Conservation (phyloP, 2,888 invertebrate genomes). For the Eupithecia subfuscata region DNA sequence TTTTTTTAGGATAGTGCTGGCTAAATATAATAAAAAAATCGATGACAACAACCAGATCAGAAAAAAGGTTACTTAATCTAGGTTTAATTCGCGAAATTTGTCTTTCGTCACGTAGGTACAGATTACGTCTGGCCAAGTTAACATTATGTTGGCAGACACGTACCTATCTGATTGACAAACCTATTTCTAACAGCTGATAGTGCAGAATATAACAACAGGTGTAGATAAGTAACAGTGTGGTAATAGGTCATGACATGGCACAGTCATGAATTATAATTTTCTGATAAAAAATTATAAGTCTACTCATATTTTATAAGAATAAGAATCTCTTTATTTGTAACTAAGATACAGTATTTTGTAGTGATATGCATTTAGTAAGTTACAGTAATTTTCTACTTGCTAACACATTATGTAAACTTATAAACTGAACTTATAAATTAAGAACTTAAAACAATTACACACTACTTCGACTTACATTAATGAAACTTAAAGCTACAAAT, state of each 20-base stretch:
- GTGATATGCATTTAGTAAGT: no score
- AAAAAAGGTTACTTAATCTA: not conserved
- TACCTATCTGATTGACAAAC: constrained; percentile 5
- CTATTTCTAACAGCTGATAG: not conserved
- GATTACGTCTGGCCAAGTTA: not conserved
- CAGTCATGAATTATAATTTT: not conserved
- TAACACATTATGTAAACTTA: no score
- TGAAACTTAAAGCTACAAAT: no score
- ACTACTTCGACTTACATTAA: no score
- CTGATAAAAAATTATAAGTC: no score
- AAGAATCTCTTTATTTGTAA: no score
- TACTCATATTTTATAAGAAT: no score
- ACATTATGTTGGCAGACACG: not conserved
- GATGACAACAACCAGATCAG: not conserved
- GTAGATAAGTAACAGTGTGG: not conserved
- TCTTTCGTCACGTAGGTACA: constrained; percentile 5
- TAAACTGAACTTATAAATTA: no score
- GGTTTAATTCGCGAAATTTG: not conserved
- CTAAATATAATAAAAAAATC: not conserved
- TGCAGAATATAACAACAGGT: not conserved
- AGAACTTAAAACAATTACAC: no score
- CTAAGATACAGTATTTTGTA: no score
- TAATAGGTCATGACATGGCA: not conserved
- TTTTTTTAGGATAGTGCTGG: no score
- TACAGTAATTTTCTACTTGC: no score